Base-by-base conservation (phyloP, 2,888 invertebrate genomes). In the Ormyrus rosae region DNA sequence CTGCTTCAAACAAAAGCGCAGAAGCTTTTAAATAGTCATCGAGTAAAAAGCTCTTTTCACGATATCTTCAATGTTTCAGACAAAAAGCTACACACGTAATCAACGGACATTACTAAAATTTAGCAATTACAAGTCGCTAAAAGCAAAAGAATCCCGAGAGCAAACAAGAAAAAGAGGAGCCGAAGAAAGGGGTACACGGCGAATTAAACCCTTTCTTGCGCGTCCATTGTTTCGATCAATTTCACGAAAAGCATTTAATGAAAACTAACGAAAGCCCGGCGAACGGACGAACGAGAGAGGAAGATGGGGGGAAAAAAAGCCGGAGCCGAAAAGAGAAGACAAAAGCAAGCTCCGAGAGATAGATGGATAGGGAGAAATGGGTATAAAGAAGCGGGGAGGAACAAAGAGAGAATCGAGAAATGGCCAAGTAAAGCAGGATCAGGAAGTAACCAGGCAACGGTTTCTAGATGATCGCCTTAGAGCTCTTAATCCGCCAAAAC, bases 391-490 rank as follows among this genome's bases (percentile, higher is more conserved):
- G 46, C 46, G 34, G 5, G 34, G 65, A 46, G 46, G 45, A 65
- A 64, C 11, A 45, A 64, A 64, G 7, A 64, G 70, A 53, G 48
- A 69, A 55, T 45, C 56, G 56, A 55, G 51, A 64, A 60, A 56
- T 34, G 46, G 61, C 19, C 4, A 53, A 73, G 73, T 50, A 60
- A 45, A 46, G 68, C 55, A 55, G 64, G 53, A 56, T 64, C 48
- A 73, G 19, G 48, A 73, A 61, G 34, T 13, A 65, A 61, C 60
- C 45, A 13, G 56, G 45, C 9, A 51, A 10, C 55, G 53, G 53
- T 34, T 72, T 78, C 70, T 63, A 48, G 77, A 82, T 82, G 80
- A 82, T 79, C 81, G 72, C 70, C 67, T 74, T 77, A 70, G 64
- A 80, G 61, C 74, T 67, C 70, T 78, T 75, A 78, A 80, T 80